Evolutionary conservation across 2,888 invertebrate genomes (phyloP).

Genomic region (Lathronympha strigana): DNA sequence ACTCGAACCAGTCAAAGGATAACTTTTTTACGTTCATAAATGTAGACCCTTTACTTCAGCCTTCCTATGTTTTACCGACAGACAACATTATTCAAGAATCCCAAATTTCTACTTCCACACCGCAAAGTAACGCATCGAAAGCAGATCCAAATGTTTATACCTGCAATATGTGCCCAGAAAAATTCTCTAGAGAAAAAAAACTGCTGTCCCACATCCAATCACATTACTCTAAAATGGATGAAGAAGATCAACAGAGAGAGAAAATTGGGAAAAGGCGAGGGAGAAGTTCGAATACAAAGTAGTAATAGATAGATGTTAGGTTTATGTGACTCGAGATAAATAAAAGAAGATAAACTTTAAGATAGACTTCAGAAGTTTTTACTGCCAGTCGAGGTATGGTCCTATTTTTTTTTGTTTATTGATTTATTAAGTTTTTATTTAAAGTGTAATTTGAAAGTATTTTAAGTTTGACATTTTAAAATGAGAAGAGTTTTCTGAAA

Average conservation of each 20-base stretch:
- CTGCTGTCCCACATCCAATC: conserved; percentile 72
- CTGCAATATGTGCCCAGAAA: conserved; percentile 73
- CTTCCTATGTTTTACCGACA: conserved; percentile 75
- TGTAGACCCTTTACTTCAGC: conserved; percentile 73
- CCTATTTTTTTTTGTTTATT: conserved; percentile 9
- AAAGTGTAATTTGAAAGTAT: conserved; percentile 17
- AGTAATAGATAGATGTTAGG: background rate
- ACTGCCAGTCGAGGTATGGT: conserved; percentile 10
- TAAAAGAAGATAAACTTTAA: background rate
- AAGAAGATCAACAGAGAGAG: conserved; percentile 61
- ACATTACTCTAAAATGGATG: conserved; percentile 73
- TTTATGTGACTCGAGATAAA: background rate
- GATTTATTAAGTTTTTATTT: conserved; percentile 14
- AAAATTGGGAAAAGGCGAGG: conserved; percentile 50
- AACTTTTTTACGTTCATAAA: conserved; percentile 76
- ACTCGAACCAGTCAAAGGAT: conserved; percentile 60
- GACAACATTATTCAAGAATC: conserved; percentile 77
- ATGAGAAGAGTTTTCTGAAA: background rate
- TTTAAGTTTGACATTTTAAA: conserved; percentile 12
- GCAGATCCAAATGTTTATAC: conserved; percentile 60
- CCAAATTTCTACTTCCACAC: conserved; percentile 73
- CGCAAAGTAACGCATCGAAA: conserved; percentile 50
- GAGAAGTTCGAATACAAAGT: conserved; percentile 25
- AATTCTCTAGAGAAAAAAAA: conserved; percentile 75
- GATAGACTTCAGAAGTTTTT: background rate